phyloP scores from a whole-genome alignment of 2,113 vertebrate genomes.

The Eupsittula cactorum region DNA sequence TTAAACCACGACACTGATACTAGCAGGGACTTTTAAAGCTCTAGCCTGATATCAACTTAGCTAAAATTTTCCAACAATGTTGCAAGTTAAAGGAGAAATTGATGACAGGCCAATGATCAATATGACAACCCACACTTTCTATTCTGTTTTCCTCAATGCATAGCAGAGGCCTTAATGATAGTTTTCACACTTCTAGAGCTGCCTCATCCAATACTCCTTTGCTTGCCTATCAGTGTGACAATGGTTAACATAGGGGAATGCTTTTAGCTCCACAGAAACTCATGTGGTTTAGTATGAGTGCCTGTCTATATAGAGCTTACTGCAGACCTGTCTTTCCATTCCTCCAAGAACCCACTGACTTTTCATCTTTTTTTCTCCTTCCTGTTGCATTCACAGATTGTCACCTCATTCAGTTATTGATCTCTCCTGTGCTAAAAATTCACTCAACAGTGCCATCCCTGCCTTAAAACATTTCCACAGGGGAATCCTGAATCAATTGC shows the following conservation, averaged over 20 bases:
- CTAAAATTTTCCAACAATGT: neutral
- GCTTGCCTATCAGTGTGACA: neutral
- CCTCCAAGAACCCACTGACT: neutral
- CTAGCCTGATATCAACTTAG: neutral
- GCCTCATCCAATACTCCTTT: neutral
- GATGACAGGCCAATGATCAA: neutral
- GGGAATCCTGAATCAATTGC: slow-evolving; percentile 9
- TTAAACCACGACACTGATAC: too few species aligned
- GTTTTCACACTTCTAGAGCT: neutral
- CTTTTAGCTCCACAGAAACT: neutral
- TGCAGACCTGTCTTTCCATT: neutral
- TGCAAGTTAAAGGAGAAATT: neutral
- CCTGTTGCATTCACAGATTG: neutral
- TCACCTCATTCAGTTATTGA: slow-evolving; percentile 13
- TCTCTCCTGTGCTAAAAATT: neutral
- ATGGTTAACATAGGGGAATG: neutral
- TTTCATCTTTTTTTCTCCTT: neutral
- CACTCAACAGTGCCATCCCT: neutral
- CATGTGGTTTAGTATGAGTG: neutral
- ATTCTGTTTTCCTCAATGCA: neutral
- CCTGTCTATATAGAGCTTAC: neutral
- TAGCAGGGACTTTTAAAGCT: neutral
- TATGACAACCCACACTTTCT: neutral
- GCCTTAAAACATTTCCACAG: slow-evolving; percentile 2
- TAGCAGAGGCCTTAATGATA: neutral